Evolutionary conservation across 2,113 vertebrate genomes (phyloP), one percentile per base, ranked within the genome.

Genomic region (Melozone crissalis): DNA sequence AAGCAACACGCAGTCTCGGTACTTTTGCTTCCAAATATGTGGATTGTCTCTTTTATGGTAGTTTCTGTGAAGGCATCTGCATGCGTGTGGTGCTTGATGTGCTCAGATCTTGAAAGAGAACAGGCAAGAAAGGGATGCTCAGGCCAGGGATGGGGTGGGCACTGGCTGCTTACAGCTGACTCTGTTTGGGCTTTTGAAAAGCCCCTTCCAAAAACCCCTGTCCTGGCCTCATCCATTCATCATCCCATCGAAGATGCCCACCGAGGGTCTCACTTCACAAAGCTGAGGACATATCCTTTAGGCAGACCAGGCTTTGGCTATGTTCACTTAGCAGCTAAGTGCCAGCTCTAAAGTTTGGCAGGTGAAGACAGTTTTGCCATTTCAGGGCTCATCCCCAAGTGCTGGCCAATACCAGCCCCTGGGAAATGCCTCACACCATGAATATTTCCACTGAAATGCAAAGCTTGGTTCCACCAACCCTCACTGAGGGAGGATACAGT

Each of bases 21-120:
- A 23, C 58, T 92, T 97, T 94, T 93, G 62, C 96, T 97, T 97
- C 95, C 95, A 92, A 95, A 95, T 85, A 69, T 39, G 78, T 98
- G 82, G 87, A 91, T 97, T 97, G 94, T 92, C 83, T 96, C 62
- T 95, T 83, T 87, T 35, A 24, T 26, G 27, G 44, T 72, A 9
- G 26, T 55, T 27, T 62, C 74, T 85, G 62, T 84, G 72, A 51
- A 66, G 81, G 66, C 63, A 81, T 81, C 77, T 44, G 19, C 54
- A 15, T 8, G 8, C 49, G 17, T 15, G 4, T 58, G 39, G 37
- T 90, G 90, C 81, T 95, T 69, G 54, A 21, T 94, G 81, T 92
- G 58, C 66, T 90, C 66, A 65, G 49, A 57, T 35, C 58, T 84
- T 1, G 4, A 52, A 85, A 80, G 54, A 94, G 52, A 52, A 26